Conservation (phyloP, 1,140 invertebrate species). For the Drosophila truncata region DNA sequence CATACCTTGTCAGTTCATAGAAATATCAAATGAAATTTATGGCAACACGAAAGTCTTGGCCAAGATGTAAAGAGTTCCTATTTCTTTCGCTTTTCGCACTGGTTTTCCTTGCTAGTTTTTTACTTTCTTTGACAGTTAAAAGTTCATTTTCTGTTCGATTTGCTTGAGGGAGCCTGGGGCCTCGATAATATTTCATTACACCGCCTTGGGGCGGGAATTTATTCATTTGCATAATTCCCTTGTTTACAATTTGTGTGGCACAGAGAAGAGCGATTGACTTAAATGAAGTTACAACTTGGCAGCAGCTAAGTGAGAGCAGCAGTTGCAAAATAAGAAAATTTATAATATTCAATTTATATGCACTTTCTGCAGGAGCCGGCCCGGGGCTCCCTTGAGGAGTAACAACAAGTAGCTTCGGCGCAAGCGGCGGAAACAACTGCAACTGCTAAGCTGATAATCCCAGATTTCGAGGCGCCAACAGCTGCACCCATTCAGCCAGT, state of each 20-base stretch:
- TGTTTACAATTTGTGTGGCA: constrained; percentile 76
- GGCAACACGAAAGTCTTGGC: constrained; percentile 38
- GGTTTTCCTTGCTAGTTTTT: neutral
- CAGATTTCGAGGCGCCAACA: constrained; percentile 59
- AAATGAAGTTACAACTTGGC: constrained; percentile 84
- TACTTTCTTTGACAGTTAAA: constrained; percentile 24
- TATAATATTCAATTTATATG: constrained; percentile 85
- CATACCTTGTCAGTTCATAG: constrained; percentile 80
- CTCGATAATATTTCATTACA: constrained; percentile 49
- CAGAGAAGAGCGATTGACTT: constrained; percentile 72
- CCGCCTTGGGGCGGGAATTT: constrained; percentile 42
- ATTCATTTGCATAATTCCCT: constrained; percentile 82
- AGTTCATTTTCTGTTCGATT: constrained; percentile 50
- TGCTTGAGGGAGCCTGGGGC: constrained; percentile 4
- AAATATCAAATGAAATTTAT: constrained; percentile 78
- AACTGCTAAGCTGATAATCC: constrained; percentile 78
- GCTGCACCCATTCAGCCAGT: constrained; percentile 44
- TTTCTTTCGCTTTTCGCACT: neutral
- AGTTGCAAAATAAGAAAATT: constrained; percentile 75
- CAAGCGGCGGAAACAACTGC: constrained; percentile 53
- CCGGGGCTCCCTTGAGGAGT: neutral
- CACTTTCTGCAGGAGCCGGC: constrained; percentile 57
- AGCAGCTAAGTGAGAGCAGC: constrained; percentile 63
- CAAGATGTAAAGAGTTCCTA: constrained; percentile 9
- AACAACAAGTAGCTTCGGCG: constrained; percentile 46